A percentile compares a stretch with the other conserved stretches of the same genome.
Evolutionary conservation across 1,140 invertebrate species (phyloP).

Genomic region (Pseudomyrmex flavicornis): DNA sequence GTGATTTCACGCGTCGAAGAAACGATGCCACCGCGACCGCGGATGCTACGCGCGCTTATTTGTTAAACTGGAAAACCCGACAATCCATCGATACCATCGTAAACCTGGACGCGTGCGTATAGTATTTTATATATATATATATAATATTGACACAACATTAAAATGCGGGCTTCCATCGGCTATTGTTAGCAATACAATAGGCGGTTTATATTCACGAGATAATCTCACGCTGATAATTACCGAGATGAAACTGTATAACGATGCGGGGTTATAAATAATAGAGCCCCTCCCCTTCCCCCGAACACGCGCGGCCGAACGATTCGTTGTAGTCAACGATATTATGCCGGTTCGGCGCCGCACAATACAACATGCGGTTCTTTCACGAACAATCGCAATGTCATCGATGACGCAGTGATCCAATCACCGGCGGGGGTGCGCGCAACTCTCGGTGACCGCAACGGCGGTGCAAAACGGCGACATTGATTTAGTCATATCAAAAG

Average conservation of each 20-base stretch:
- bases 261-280: conserved; percentile 45
- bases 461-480: conserved; percentile 23
- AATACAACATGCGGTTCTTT: conserved; percentile 42
- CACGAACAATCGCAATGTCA: conserved; percentile 31
- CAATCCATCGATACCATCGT: conserved; percentile 8
- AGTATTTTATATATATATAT: conserved; percentile 5
- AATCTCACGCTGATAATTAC: conserved; percentile 54
- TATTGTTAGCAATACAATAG: conserved; percentile 57
- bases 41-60: not conserved
- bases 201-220: conserved; percentile 56
- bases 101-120: conserved; percentile 1
- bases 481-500: conserved; percentile 44
- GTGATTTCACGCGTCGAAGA: conserved; percentile 22
- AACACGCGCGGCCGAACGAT: not conserved
- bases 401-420: conserved; percentile 37
- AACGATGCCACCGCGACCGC: not conserved
- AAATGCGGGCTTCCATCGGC: conserved; percentile 47
- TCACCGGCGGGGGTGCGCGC: not conserved
- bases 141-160: conserved; percentile 58
- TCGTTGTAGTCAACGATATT: conserved; percentile 43
- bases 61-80: conserved; percentile 18
- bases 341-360: conserved; percentile 17
- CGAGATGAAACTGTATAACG: conserved; percentile 41
- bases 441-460: conserved; percentile 23
- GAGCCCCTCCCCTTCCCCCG: not conserved